Base-by-base conservation (phyloP, 2,888 invertebrate species). In the Stenichneumon culpator region DNA sequence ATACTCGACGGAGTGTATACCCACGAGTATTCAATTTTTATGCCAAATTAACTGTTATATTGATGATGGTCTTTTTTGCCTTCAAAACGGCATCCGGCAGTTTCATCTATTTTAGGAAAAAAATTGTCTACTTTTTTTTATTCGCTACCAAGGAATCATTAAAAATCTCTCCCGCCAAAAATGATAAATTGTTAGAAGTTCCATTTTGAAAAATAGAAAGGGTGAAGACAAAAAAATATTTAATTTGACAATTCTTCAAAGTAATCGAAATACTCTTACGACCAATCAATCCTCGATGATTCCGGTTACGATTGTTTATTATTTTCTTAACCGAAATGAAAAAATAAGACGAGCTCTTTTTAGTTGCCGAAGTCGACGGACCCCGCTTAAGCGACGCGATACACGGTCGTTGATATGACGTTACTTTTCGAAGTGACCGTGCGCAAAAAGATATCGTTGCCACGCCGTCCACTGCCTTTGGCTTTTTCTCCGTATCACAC, bases 401-500 rank as follows among this genome's bases (percentile, higher is more conserved):
- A 60, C n/a, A 28, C 54, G 9, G 9, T n/a, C 19, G 54, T 9
- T 60, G 16, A 28, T n/a, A 28, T 14, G 3, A 5, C 25, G 14
- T 28, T 25, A 25, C 28, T 72, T 16, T 57, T 16, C 3, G 16
- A 44, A 72, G 44, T 3, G 19, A 44, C 28, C 7, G 25, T 57
- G 9, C 7, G 3, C 22, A 3, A 16, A 16, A 73, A 60, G 44
- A 73, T 25, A 60, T 9, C n/a, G 47, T 25, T 39, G 52, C 50
- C 52, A 50, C 25, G 14, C 7, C 25, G 16, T 36, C 32, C 36
- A 14, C 28, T 6, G 54, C 9, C 39, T 11, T 52, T 67, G 54
- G 52, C 39, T 54, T 63, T 70, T 67, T 79, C 52, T 52, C 54
- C 19, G 19, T 32, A 63, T 70, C 67, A 54, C 39, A 82, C 57